These are phyloP conservation scores for Speoplatyrhinus poulsoni DNA, from an alignment of 2,113 vertebrate species.

Conservation along the genomic window DNA sequence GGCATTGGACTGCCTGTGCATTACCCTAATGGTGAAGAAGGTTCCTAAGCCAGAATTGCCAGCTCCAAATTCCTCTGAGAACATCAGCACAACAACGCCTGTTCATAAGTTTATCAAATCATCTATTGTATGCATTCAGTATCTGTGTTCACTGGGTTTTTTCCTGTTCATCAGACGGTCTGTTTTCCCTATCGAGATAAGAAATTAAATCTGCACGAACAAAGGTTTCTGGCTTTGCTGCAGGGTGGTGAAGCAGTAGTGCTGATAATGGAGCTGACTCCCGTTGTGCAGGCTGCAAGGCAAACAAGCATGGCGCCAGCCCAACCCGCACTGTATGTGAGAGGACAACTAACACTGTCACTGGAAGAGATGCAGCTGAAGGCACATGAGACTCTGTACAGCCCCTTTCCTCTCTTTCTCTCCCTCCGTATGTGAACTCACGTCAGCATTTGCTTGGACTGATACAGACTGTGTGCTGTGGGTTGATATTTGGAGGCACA, in stretches of 20 bases:
- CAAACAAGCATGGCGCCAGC: conserved; percentile 68
- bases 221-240: conserved; percentile 68
- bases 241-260: conserved; percentile 66
- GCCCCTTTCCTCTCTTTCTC: neutral
- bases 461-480: conserved; percentile 8
- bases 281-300: conserved; percentile 69
- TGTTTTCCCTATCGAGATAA: conserved; percentile 71
- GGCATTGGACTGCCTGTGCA: conserved; percentile 10
- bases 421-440: conserved; percentile 25
- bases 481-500: conserved; percentile 10
- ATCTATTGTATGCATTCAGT: conserved; percentile 53
- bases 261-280: conserved; percentile 73
- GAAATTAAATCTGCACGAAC: conserved; percentile 73
- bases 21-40: conserved; percentile 30
- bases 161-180: conserved; percentile 59
- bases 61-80: conserved; percentile 34
- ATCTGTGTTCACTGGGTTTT: conserved; percentile 52
- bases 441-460: too few relatives aligned
- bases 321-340: conserved; percentile 60
- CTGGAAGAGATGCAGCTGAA: conserved; percentile 22
- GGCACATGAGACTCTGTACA: conserved; percentile 12
- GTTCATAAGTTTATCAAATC: conserved; percentile 49
- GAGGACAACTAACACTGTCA: conserved; percentile 56
- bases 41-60: conserved; percentile 19
- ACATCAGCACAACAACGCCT: conserved; percentile 16